phyloP scores from a whole-genome alignment of 2,888 invertebrate genomes.

The Andrena bicolor region DNA sequence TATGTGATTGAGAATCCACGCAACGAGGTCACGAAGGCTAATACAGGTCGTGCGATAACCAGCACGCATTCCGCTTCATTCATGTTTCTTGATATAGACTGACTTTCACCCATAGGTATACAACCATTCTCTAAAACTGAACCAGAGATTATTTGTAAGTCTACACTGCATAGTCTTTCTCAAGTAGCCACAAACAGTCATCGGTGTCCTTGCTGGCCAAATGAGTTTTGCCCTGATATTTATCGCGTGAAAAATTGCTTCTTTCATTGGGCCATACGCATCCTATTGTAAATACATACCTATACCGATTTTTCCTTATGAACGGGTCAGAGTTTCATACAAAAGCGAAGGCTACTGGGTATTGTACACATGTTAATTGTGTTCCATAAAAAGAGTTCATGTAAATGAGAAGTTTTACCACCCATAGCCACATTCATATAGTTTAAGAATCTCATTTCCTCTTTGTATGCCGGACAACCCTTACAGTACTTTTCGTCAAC shows the following conservation, averaged over 20 bases:
- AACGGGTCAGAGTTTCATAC: too few relatives aligned
- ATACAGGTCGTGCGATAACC: conserved; percentile 82
- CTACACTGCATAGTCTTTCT: conserved; percentile 17
- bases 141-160: conserved; percentile 38
- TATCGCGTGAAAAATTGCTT: not conserved
- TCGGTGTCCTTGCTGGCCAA: conserved; percentile 1
- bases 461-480: too few relatives aligned
- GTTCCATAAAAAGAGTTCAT: too few relatives aligned
- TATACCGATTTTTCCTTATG: too few relatives aligned
- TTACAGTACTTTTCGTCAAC: too few relatives aligned
- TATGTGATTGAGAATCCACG: conserved; percentile 79
- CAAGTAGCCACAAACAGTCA: not conserved
- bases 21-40: conserved; percentile 82
- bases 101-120: conserved; percentile 60
- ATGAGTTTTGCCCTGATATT: not conserved
- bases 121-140: conserved; percentile 54
- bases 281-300: too few relatives aligned
- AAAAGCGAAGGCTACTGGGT: too few relatives aligned
- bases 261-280: not conserved
- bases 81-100: conserved; percentile 81
- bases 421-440: too few relatives aligned
- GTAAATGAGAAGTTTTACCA: too few relatives aligned
- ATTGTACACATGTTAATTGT: too few relatives aligned
- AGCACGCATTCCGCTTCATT: conserved; percentile 84
- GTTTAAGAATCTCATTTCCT: too few relatives aligned